Base-by-base conservation (phyloP, 2,797 vertebrate species). In the Sparus aurata region DNA sequence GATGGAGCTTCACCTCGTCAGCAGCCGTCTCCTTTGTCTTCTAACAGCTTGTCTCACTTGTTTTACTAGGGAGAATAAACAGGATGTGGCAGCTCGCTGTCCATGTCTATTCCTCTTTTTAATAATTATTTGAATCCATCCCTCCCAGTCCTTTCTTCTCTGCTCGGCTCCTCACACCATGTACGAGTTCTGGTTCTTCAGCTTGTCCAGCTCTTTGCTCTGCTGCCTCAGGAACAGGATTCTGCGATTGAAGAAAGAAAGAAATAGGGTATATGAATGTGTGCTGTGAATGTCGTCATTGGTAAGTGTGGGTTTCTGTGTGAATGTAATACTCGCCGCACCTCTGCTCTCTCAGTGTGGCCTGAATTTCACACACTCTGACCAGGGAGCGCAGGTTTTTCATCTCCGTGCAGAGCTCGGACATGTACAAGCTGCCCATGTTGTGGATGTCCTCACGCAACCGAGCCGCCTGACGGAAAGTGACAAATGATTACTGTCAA, bases 111-210 rank as follows among this genome's bases (percentile, higher is more conserved):
- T 83, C 80, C 50, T 73, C 69, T 69, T 53, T 59, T 59, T 59
- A 41, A 67, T 69, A 63, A 43, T 59, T 52, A 60, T 65, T 82
- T 80, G 55, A 72, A 72, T 84, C 84, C 64, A 69, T 75, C 81
- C 53, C 34, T 73, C 85, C 80, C 43, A 63, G 67, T 76, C 80
- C 55, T 50, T 72, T 76, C 79, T 52, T 78, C 55, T 54, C 67
- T 55, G 64, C 85, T 94, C 91, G 85, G 90, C 91, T 95, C 95
- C 95, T 99, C 96, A 96, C 77, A 98, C 97, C 98, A 99, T 99
- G 95, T 99, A 99, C 90, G 98, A 99, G 95, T 99, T 99, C 96
- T 99, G 98, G 94, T 99, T 99, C 96, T 99, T 99, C 96, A 99
- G 96, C 93, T 99, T 99, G 96, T 99, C 98, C 88, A 99, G 96